Conservation (phyloP, 2,888 invertebrate species). For the Steromphala cineraria region DNA sequence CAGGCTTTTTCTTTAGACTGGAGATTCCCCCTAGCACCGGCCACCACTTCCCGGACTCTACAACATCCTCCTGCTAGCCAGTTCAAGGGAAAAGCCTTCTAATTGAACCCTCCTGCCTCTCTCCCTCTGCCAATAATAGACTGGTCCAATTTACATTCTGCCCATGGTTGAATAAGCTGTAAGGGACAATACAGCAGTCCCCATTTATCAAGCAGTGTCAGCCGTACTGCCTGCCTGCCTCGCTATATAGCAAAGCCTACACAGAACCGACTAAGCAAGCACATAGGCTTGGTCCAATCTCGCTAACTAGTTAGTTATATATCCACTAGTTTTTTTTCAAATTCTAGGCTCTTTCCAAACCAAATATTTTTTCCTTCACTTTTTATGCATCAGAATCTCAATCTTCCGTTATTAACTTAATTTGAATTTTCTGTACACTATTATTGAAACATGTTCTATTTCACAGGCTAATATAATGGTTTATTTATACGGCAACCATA, state of each 20-base stretch:
- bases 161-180: constrained; percentile 52
- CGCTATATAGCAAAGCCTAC: neutral
- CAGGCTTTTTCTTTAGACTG: constrained; percentile 24
- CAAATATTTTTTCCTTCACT: neutral
- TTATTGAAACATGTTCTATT: constrained; percentile 27
- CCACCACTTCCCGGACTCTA: neutral
- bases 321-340: neutral
- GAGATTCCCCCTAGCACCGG: constrained; percentile 11
- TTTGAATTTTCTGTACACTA: constrained; percentile 1
- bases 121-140: constrained; percentile 41
- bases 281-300: no score
- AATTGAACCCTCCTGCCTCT: constrained; percentile 28
- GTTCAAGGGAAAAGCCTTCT: constrained; percentile 29
- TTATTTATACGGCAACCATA: constrained; percentile 33
- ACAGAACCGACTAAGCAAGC: neutral
- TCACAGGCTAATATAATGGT: constrained; percentile 27
- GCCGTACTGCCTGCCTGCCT: constrained; percentile 18
- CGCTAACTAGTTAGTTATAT: no score
- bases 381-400: neutral
- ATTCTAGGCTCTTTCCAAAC: neutral
- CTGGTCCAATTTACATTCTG: constrained; percentile 51
- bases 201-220: constrained; percentile 63
- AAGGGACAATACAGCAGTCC: constrained; percentile 57
- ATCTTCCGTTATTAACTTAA: neutral
- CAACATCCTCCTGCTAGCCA: neutral